Base-by-base conservation (phyloP, 2,797 vertebrate species). In the Oreochromis mossambicus region DNA sequence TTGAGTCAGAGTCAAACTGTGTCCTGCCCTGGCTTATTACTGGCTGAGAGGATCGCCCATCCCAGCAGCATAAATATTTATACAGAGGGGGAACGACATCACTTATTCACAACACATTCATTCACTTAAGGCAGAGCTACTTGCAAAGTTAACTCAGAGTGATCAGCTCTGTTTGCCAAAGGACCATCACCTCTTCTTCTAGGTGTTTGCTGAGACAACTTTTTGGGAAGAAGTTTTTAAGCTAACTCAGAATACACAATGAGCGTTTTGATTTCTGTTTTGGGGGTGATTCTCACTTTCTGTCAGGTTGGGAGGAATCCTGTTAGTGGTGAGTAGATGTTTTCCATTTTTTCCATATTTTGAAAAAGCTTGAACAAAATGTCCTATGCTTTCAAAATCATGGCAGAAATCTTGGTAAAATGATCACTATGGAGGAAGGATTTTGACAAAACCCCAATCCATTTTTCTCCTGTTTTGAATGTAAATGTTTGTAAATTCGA, bases 21-120 rank as follows among this genome's bases (percentile, higher is more conserved):
- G 93, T 95, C 93, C 94, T 94, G 94, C 94, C 94, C 94, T 92
- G 94, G 92, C 92, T 95, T 95, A 94, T 95, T 91, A 97, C 95
- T 97, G 96, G 96, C 95, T 96, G 95, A 95, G 91, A 94, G 92
- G 90, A 92, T 96, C 95, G 96, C 96, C 96, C 96, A 96, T 96
- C 96, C 96, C 96, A 95, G 95, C 95, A 94, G 95, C 95, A 96
- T 94, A 95, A 96, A 97, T 96, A 96, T 97, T 96, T 97, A 96
- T 96, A 96, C 94, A 95, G 95, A 96, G 96, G 95, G 94, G 95
- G 96, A 95, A 93, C 95, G 89, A 94, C 94, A 95, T 96, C 95
- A 94, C 94, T 93, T 90, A 94, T 93, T 93, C 94, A 96, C 95
- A 96, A 95, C 95, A 95, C 94, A 92, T 94, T 94, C 96, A 96